A percentile compares a stretch with the other conserved stretches of the same genome.
Conservation (phyloP, 2,113 vertebrate genomes). For the human region DNA sequence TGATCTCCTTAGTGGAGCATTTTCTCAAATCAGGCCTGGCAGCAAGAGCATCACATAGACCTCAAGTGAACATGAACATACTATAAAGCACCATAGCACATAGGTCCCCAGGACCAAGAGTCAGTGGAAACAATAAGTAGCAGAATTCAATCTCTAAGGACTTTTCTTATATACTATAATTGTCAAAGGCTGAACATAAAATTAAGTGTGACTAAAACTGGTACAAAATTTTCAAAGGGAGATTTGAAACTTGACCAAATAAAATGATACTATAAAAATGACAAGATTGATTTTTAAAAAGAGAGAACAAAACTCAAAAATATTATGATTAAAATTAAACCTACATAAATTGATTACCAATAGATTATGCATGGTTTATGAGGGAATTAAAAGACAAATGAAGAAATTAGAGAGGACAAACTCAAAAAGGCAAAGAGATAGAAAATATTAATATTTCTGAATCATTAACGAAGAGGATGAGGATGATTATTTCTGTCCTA, state of each 20-base stretch:
- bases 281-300: not conserved
- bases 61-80: not conserved
- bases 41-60: not conserved
- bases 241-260: not conserved
- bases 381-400: not conserved
- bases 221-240: not conserved
- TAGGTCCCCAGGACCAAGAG: not conserved
- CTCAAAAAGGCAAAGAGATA: not conserved
- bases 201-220: not conserved
- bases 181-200: not conserved
- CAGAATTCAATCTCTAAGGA: not conserved
- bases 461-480: not conserved
- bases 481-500: not conserved
- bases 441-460: not conserved
- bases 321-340: not conserved
- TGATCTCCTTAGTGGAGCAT: not conserved
- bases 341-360: not conserved
- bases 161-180: not conserved
- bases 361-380: not conserved
- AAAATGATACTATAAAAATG: not conserved
- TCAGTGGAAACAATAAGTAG: not conserved
- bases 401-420: not conserved
- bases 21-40: not conserved
- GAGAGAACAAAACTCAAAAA: not conserved
- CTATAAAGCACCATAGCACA: not conserved